phyloP scores from a whole-genome alignment of 2,888 invertebrate genomes.

The Sisyra terminalis region DNA sequence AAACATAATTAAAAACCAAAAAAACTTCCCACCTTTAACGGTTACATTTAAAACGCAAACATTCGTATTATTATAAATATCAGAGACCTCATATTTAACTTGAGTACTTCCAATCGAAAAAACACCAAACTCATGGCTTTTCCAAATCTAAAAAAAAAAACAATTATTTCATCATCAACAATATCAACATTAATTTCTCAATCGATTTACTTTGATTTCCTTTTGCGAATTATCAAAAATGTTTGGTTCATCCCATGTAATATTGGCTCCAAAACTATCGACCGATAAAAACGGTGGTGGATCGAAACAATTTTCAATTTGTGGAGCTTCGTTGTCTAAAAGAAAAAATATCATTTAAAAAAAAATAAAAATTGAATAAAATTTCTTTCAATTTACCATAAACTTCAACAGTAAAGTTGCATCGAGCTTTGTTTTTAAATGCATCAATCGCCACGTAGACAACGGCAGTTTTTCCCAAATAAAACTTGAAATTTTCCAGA shows the following conservation, averaged over 20 bases:
- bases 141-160: slow-evolving; percentile 19
- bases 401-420: slow-evolving; percentile 39
- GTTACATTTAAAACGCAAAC: slow-evolving; percentile 40
- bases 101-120: slow-evolving; percentile 37
- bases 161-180: background rate
- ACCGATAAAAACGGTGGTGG: slow-evolving; percentile 31
- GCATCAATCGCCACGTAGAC: slow-evolving; percentile 44
- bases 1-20: no score
- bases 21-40: slow-evolving; percentile 36
- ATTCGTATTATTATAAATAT: slow-evolving; percentile 37
- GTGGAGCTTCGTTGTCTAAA: slow-evolving; percentile 36
- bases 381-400: slow-evolving; percentile 22
- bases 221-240: slow-evolving; percentile 37
- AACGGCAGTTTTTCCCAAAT: slow-evolving; percentile 38
- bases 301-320: slow-evolving; percentile 37
- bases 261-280: slow-evolving; percentile 23
- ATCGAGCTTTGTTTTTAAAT: slow-evolving; percentile 39
- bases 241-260: slow-evolving; percentile 40
- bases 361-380: background rate
- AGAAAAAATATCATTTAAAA: slow-evolving; percentile 7
- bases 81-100: slow-evolving; percentile 39
- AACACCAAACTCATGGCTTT: slow-evolving; percentile 27
- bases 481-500: slow-evolving; percentile 28
- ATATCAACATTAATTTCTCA: slow-evolving; percentile 5
- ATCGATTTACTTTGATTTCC: slow-evolving; percentile 18